A percentile compares a stretch with the other conserved stretches of the same genome.
Evolutionary conservation across 2,888 invertebrate species (phyloP).

Genomic region (Eupithecia subfuscata): DNA sequence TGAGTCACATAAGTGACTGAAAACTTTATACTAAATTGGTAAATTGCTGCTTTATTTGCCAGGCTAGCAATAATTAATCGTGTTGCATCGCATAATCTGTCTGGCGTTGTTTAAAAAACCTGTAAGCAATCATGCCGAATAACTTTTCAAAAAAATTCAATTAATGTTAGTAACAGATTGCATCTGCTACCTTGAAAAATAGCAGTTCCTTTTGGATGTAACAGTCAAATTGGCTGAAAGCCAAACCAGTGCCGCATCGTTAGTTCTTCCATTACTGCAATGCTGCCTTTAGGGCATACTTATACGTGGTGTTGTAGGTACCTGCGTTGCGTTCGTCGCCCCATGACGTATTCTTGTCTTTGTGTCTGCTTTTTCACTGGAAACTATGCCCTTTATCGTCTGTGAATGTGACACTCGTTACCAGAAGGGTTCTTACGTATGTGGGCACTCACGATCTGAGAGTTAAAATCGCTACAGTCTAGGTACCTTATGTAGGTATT

Average conservation of each 20-base stretch:
- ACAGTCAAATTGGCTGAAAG: constrained; percentile 29
- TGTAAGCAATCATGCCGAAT: neutral
- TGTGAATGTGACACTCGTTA: constrained; percentile 26
- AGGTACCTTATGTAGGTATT: neutral
- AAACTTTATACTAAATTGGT: constrained; percentile 37
- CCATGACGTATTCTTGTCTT: constrained; percentile 31
- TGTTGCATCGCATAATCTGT: neutral
- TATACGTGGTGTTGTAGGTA: constrained; percentile 10
- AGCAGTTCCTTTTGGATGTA: constrained; percentile 21
- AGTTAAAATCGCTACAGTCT: neutral
- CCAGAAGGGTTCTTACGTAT: constrained; percentile 25
- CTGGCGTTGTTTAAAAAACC: neutral
- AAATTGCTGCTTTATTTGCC: constrained; percentile 39
- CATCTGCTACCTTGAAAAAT: constrained; percentile 13
- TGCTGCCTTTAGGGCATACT: constrained; percentile 30
- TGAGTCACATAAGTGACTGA: constrained; percentile 21
- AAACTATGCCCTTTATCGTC: constrained; percentile 29
- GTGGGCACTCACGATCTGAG: constrained; percentile 24
- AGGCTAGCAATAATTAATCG: constrained; percentile 6
- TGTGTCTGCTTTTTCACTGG: constrained; percentile 35
- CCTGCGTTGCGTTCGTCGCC: constrained; percentile 30
- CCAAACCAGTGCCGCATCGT: constrained; percentile 28
- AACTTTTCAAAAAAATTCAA: neutral
- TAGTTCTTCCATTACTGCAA: constrained; percentile 30
- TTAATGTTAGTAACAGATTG: neutral